phyloP scores from a whole-genome alignment of 2,113 vertebrate genomes.

The Candoia aspera region DNA sequence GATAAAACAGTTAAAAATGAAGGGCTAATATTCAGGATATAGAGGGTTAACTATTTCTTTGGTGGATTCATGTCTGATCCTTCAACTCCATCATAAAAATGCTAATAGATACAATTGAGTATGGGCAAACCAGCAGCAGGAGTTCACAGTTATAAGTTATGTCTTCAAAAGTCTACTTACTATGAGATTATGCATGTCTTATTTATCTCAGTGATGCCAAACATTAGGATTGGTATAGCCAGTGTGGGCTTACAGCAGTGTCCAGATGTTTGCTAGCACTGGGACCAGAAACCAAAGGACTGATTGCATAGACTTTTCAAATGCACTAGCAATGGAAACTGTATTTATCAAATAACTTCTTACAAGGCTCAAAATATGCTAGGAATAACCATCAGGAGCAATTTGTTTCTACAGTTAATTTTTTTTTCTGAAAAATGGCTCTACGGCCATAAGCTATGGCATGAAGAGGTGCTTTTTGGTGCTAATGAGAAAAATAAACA shows the following conservation, averaged over 20 bases:
- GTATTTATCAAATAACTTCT: not conserved
- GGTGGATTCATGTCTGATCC: conserved; percentile 40
- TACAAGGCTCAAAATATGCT: not conserved
- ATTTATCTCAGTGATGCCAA: not conserved
- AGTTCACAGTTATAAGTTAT: conserved; percentile 58
- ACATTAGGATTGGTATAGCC: not conserved
- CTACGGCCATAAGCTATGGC: not conserved
- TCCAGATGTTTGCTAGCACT: not conserved
- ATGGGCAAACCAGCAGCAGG: conserved; percentile 57
- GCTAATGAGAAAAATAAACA: not conserved
- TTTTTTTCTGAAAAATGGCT: not conserved
- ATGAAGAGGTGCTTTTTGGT: not conserved
- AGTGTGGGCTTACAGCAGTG: not conserved
- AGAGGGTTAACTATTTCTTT: conserved; percentile 45
- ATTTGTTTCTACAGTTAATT: not conserved
- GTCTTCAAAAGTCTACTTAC: conserved; percentile 37
- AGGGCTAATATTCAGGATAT: conserved; percentile 42
- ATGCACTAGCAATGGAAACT: not conserved
- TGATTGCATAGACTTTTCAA: too few species aligned
- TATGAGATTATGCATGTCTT: not conserved
- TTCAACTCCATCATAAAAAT: conserved; percentile 43
- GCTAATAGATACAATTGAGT: conserved; percentile 37
- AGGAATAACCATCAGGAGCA: not conserved
- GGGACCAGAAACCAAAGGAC: not conserved
- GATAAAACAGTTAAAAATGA: conserved; percentile 50